Evolutionary conservation across 1,140 invertebrate genomes (phyloP).

Genomic region (Drosophila willistoni): DNA sequence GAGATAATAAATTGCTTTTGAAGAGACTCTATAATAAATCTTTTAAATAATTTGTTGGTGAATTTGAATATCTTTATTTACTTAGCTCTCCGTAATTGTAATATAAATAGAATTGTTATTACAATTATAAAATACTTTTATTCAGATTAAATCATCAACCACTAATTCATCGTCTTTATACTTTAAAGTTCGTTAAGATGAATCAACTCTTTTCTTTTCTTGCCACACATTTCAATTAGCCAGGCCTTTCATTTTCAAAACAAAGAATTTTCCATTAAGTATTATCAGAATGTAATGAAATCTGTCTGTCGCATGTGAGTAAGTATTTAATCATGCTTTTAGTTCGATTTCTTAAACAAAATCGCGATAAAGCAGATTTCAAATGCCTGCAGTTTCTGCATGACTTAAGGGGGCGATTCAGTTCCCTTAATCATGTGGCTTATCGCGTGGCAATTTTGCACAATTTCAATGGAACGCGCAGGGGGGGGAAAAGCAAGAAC

Average conservation of each 20-base stretch:
- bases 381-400: neutral
- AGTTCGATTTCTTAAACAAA: slow-evolving; percentile 10
- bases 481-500: neutral
- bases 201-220: neutral
- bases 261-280: slow-evolving; percentile 3
- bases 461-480: slow-evolving; percentile 4
- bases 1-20: too few relatives aligned
- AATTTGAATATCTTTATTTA: too few relatives aligned
- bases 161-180: too few relatives aligned
- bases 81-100: too few relatives aligned
- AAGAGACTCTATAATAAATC: too few relatives aligned
- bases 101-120: too few relatives aligned
- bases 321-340: slow-evolving; percentile 23
- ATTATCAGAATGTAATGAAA: neutral
- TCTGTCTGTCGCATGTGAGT: neutral
- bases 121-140: too few relatives aligned
- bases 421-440: slow-evolving; percentile 17
- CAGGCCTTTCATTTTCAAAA: neutral
- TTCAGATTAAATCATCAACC: too few relatives aligned
- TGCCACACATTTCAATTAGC: neutral
- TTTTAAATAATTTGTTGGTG: too few relatives aligned
- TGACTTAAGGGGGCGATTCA: slow-evolving; percentile 9
- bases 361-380: slow-evolving; percentile 40
- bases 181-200: too few relatives aligned
- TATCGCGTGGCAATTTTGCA: slow-evolving; percentile 50